Evolutionary conservation across 2,797 vertebrate genomes (phyloP), one percentile per base, ranked within the genome.

Genomic region (Petrocephalus schoutedeni): DNA sequence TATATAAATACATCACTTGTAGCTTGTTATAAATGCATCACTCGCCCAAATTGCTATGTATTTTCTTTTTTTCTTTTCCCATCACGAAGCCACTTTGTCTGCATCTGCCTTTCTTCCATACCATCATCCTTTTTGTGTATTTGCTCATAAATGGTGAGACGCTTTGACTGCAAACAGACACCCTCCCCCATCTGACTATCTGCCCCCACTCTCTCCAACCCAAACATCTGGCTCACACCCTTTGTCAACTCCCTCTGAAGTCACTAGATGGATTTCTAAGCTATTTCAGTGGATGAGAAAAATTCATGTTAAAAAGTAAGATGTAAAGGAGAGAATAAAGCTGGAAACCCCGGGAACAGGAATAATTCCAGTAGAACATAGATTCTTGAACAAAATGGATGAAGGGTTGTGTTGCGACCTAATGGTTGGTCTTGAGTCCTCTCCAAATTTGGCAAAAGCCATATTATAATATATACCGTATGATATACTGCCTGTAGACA

Each of bases 121-220:
- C 5, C 9, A 16, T 58, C 56, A 41, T 59, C 21, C 16, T 59
- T 77, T 41, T 45, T 77, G 16, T 56, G 9, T 59, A 16, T 86
- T 86, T 86, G 23, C 84, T 59, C 56, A 58, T 14, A 57, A 57
- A 19, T 36, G 53, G 53, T 12, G 1, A 21, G 93, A 94, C 92
- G 91, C 93, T 91, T 95, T 97, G 97, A 98, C 97, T 97, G 96
- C 93, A 95, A 97, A 95, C 97, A 98, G 97, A 92, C 92, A 91
- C 91, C 90, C 57, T 90, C 90, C 92, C 88, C 87, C 1, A 61
- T 89, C 3, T n/a, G 67, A 45, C 89, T 51, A 91, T 92, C 87
- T 90, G 89, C 19, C 0, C 86, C 61, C 83, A 91, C 19, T 6
- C 67, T 14, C 36, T 45, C 0, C 49, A 86, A 0, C 36, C 89